Conservation (phyloP, 2,113 vertebrate species). For the Nettapus auritus region DNA sequence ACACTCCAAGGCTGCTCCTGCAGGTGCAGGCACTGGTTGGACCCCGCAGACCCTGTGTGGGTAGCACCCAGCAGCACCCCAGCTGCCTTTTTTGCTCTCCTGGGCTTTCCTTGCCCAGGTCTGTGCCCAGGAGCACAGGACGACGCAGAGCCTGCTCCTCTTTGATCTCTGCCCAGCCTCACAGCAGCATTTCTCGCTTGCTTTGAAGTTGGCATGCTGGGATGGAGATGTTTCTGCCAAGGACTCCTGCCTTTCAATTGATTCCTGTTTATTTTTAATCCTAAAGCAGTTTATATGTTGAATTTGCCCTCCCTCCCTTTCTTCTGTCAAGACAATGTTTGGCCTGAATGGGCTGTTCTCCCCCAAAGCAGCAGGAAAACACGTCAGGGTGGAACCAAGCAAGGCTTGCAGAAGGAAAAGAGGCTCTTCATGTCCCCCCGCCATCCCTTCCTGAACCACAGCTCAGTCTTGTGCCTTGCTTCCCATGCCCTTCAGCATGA, state of each 20-base stretch:
- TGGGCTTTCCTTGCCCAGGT: no score
- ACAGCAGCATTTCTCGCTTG: background rate
- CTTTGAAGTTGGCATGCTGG: background rate
- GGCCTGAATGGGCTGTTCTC: background rate
- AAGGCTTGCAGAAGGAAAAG: background rate
- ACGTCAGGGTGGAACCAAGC: background rate
- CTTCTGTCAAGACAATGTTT: background rate
- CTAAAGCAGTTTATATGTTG: background rate
- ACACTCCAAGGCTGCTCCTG: fast-evolving
- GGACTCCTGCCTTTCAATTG: background rate
- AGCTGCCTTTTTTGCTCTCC: no score
- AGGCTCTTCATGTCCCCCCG: background rate
- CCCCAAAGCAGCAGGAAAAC: background rate
- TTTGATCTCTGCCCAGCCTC: background rate
- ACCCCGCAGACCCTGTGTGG: no score
- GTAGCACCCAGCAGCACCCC: fast-evolving
- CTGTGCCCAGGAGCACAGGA: background rate
- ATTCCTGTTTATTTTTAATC: background rate
- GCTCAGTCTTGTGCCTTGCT: background rate
- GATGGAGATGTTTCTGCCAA: background rate
- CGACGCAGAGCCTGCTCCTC: background rate
- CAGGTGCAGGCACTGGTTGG: no score
- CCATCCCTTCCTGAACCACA: background rate
- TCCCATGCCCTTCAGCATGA: no score
- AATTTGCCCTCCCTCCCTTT: background rate